These are phyloP conservation scores for Halictus rubicundus DNA, from an alignment of 1,140 invertebrate genomes.

Conservation along the genomic window DNA sequence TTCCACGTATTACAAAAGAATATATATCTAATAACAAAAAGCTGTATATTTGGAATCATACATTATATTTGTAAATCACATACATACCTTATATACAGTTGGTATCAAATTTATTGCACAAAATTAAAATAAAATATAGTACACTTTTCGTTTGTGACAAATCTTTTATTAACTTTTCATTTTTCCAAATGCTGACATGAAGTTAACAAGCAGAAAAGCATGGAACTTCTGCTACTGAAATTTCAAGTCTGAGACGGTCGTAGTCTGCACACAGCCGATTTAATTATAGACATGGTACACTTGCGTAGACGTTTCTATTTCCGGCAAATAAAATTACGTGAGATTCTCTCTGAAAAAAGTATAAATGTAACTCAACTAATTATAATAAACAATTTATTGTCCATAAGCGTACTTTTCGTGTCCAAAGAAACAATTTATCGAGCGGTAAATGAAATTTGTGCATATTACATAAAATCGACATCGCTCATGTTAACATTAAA, in stretches of 20 bases:
- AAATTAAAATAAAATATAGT: neutral
- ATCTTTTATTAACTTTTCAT: slow-evolving; percentile 17
- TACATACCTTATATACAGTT: neutral
- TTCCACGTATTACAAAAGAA: too few relatives aligned
- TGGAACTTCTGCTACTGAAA: neutral
- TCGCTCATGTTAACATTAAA: neutral
- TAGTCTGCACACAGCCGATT: neutral
- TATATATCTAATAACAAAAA: too few relatives aligned
- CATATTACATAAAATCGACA: slow-evolving; percentile 1
- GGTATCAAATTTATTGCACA: neutral
- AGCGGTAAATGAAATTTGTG: neutral
- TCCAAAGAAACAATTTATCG: neutral
- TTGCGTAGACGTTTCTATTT: slow-evolving; percentile 30
- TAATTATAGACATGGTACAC: slow-evolving; percentile 34
- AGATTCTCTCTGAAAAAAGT: neutral
- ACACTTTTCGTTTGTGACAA: neutral
- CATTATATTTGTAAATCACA: too few relatives aligned
- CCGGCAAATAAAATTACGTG: neutral
- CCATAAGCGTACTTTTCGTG: neutral
- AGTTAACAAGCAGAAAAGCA: neutral
- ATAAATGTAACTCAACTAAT: neutral
- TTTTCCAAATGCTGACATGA: neutral
- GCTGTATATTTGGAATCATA: too few relatives aligned
- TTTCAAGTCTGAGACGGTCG: neutral
- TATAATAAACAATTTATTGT: slow-evolving; percentile 15